Base-by-base conservation (phyloP, 2,888 invertebrate genomes). In the Philereme vetulata region DNA sequence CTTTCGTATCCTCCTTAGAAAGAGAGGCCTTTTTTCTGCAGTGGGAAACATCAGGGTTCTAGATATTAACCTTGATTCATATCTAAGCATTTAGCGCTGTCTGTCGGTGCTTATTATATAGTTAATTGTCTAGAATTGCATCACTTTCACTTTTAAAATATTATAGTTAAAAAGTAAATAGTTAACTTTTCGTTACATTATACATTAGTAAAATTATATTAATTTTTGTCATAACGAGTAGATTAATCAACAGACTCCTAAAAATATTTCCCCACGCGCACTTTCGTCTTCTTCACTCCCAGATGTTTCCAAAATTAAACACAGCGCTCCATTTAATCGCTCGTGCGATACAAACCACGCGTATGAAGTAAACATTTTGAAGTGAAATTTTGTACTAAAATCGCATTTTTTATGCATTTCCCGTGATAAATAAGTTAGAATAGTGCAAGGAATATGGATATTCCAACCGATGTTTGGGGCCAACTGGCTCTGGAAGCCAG, bases 401-500 rank as follows among this genome's bases (percentile, higher is more conserved):
- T 56, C 36, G 33, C 35, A 71, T 72, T 74, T 74, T 68, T 60
- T 64, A 73, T 76, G 72, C 50, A 72, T 76, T 72, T 71, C 51
- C 71, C 63, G 79, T 83, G 80, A 66, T 62, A 70, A 65, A 68
- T 70, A 67, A 65, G 64, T 49, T 56, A 62, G 64, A 68, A 48
- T 61, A 49, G 62, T 65, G 63, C 32, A 34, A 10, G 67, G 56
- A 82, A 62, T 58, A 95, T 95, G 95, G 95, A 95, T 93, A 90
- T 95, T 71, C 93, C 94, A 50, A 94, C 95, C 56, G 96, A 97
- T 93, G 95, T 97, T 77, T 97, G 97, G 97, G 97, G 97, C 51
- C 97, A 97, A 86, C 92, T 97, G 77, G 97, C 97, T 64, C 93
- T 97, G 62, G 97, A 97, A 88, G 96, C 96, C 56, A 95, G 96